phyloP scores from a whole-genome alignment of 2,888 invertebrate genomes.

The Tinea semifulvella region DNA sequence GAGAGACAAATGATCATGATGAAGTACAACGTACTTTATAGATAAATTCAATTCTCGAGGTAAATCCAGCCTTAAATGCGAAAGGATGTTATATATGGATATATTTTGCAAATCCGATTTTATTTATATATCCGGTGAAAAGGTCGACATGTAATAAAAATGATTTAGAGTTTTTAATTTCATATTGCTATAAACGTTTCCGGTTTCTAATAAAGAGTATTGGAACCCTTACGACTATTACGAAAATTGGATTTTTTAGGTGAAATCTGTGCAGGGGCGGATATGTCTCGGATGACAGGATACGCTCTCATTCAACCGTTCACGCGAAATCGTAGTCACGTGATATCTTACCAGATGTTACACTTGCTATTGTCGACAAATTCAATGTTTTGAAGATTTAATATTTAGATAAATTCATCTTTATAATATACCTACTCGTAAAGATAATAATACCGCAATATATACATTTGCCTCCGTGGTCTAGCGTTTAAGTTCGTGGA shows the following conservation, averaged over 20 bases:
- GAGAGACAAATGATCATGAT: too few species aligned
- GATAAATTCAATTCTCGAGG: too few species aligned
- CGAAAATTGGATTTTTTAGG: conserved; percentile 62
- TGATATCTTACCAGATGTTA: conserved; percentile 49
- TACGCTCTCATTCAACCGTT: conserved; percentile 44
- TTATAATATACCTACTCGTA: too few species aligned
- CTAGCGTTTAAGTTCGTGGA: too few species aligned
- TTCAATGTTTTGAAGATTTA: background rate
- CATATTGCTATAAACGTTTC: conserved; percentile 53
- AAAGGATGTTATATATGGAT: too few species aligned
- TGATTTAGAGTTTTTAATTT: background rate
- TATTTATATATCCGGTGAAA: too few species aligned
- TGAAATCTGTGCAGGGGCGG: conserved; percentile 56
- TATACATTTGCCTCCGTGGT: too few species aligned
- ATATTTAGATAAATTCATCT: too few species aligned
- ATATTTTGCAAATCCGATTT: too few species aligned
- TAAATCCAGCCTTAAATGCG: too few species aligned
- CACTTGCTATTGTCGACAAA: conserved; percentile 5
- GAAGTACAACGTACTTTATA: too few species aligned
- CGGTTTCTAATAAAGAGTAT: conserved; percentile 57
- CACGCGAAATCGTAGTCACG: conserved; percentile 49
- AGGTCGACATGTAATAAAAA: background rate
- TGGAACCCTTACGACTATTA: conserved; percentile 51
- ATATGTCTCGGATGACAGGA: conserved; percentile 63
- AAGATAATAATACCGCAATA: too few species aligned